phyloP scores from a whole-genome alignment of 2,113 vertebrate genomes.

The Ophthalmolycus amberensis region DNA sequence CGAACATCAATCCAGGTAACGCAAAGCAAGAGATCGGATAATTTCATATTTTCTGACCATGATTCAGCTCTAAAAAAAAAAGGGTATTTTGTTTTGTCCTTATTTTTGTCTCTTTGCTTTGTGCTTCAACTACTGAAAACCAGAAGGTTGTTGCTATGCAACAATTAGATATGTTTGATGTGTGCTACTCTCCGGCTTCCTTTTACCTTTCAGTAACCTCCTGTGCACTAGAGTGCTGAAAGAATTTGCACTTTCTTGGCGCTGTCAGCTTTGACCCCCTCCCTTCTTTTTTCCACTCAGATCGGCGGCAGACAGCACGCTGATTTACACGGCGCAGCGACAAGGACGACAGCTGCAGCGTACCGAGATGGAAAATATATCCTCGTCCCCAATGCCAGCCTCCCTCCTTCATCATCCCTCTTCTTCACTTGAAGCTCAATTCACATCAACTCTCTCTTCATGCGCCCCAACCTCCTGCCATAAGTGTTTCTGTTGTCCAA shows the following conservation, averaged over 20 bases:
- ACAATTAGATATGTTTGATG: slow-evolving; percentile 65
- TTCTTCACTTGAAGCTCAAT: slow-evolving; percentile 38
- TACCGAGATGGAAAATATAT: slow-evolving; percentile 81
- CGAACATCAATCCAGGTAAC: neutral
- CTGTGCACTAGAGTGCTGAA: slow-evolving; percentile 30
- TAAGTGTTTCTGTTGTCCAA: slow-evolving; percentile 11
- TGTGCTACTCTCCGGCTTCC: slow-evolving; percentile 36
- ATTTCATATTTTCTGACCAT: neutral
- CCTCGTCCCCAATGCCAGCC: neutral
- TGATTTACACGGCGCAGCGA: slow-evolving; percentile 79
- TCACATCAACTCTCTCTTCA: slow-evolving; percentile 35
- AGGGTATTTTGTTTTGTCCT: neutral
- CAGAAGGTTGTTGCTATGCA: slow-evolving; percentile 68
- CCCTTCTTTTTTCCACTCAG: slow-evolving; percentile 34
- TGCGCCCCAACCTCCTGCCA: slow-evolving; percentile 30
- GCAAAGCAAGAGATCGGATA: neutral
- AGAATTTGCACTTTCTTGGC: slow-evolving; percentile 56
- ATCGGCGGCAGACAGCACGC: slow-evolving; percentile 61
- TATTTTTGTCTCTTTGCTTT: neutral
- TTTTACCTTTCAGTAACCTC: slow-evolving; percentile 52
- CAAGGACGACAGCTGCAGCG: slow-evolving; percentile 82
- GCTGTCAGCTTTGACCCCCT: slow-evolving; percentile 38
- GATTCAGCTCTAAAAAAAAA: neutral
- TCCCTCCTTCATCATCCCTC: slow-evolving; percentile 18
- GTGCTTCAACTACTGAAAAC: slow-evolving; percentile 42